Percentiles rank a stretch among this genome's conserved stretches.
phyloP scores from a whole-genome alignment of 35 echinoderm and acorn worm genomes.

The Diadema setosum region DNA sequence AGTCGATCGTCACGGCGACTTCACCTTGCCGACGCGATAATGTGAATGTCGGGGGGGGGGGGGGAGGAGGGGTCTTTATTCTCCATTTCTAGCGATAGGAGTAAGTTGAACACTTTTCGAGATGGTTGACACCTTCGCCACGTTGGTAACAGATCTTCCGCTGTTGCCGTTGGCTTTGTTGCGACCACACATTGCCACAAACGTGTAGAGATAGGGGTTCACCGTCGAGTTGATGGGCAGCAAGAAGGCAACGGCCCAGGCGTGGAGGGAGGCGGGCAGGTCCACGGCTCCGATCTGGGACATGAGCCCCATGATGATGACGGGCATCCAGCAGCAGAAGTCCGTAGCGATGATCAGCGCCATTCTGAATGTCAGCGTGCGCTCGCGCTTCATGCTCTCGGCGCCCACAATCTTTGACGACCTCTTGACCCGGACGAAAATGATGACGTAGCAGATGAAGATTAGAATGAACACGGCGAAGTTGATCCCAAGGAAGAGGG shows the following conservation, averaged over 20 bases:
- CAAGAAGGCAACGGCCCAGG: constrained; percentile 75
- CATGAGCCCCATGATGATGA: constrained; percentile 71
- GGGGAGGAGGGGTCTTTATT: too few relatives aligned
- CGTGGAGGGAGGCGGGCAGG: constrained; percentile 41
- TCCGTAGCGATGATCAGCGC: constrained; percentile 68
- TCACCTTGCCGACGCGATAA: too few relatives aligned
- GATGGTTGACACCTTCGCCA: too few relatives aligned
- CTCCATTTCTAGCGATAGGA: too few relatives aligned
- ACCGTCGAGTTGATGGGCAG: constrained; percentile 74
- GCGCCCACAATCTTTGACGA: not conserved
- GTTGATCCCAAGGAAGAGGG: constrained; percentile 57
- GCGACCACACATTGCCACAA: not conserved
- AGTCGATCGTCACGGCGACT: too few relatives aligned
- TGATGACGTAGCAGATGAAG: constrained; percentile 38
- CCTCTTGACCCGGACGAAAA: constrained; percentile 44
- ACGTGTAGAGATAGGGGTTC: constrained; percentile 69
- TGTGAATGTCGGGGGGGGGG: too few relatives aligned
- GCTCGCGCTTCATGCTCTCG: not conserved
- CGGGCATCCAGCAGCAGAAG: constrained; percentile 74
- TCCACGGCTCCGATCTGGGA: constrained; percentile 16
- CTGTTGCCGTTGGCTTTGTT: too few relatives aligned
- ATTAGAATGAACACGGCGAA: constrained; percentile 49
- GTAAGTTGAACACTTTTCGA: too few relatives aligned
- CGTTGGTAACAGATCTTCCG: too few relatives aligned
- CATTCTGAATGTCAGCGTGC: constrained; percentile 66